phyloP scores from a whole-genome alignment of 1,140 invertebrate genomes.

The Anastrepha obliqua region DNA sequence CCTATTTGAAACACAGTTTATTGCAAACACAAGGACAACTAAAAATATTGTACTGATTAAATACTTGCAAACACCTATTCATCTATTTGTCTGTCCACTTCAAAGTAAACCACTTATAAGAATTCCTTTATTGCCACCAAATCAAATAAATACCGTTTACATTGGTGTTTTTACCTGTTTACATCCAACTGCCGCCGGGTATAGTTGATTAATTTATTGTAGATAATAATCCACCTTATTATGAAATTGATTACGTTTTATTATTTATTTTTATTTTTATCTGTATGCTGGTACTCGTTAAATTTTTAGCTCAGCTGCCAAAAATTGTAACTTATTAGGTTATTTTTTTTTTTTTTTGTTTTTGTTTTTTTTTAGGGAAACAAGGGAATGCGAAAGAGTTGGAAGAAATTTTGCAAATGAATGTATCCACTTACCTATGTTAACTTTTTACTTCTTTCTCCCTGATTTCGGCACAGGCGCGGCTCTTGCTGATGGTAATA shows the following conservation, averaged over 20 bases:
- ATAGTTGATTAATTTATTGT: constrained; percentile 23
- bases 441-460: constrained; percentile 5
- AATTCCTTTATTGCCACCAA: not conserved
- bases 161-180: not conserved
- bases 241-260: constrained; percentile 20
- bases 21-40: too few species aligned
- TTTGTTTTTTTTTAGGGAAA: not conserved
- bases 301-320: not conserved
- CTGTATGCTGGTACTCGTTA: not conserved
- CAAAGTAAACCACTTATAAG: not conserved
- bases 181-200: not conserved
- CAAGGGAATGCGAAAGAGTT: not conserved
- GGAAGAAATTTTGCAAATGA: constrained; percentile 13
- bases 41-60: too few species aligned
- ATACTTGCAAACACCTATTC: too few species aligned
- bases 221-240: constrained; percentile 14
- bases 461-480: not conserved
- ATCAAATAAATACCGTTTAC: not conserved
- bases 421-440: constrained; percentile 29
- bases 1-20: too few species aligned
- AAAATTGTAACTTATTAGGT: not conserved
- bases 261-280: constrained; percentile 4
- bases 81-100: not conserved
- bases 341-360: not conserved
- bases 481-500: not conserved